These are phyloP conservation scores for Streptopelia turtur DNA, from an alignment of 2,797 vertebrate genomes.

Conservation along the genomic window DNA sequence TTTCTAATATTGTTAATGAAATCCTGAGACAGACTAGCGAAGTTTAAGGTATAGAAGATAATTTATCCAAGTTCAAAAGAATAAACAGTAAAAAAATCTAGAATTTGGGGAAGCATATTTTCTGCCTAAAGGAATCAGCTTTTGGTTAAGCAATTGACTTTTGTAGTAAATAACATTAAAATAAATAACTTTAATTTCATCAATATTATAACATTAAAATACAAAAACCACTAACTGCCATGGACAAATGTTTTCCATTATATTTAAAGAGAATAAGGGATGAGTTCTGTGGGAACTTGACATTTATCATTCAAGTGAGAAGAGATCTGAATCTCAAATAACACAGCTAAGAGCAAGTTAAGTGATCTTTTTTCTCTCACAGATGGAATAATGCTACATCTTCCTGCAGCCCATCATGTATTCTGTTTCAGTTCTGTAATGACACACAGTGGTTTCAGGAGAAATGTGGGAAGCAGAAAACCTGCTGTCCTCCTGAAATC, in stretches of 20 bases:
- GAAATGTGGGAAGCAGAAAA: conserved; percentile 26
- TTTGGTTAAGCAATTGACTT: conserved; percentile 28
- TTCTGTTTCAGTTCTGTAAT: not conserved
- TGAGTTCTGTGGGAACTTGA: conserved; percentile 18
- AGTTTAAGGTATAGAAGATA: not conserved
- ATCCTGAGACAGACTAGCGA: not conserved
- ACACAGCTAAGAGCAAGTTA: conserved; percentile 33
- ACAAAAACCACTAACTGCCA: not conserved
- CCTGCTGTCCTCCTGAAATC: not conserved
- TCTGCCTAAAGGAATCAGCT: not conserved
- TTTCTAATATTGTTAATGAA: not conserved
- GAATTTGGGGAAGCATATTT: not conserved
- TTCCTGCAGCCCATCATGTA: conserved; percentile 1
- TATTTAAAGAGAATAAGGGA: conserved; percentile 32
- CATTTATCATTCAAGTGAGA: conserved; percentile 58
- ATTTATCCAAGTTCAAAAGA: not conserved
- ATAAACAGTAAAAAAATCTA: not conserved
- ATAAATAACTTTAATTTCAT: conserved; percentile 31
- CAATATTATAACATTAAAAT: conserved; percentile 41
- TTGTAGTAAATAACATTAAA: conserved; percentile 30
- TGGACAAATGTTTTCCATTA: conserved; percentile 36
- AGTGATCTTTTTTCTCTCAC: conserved; percentile 6
- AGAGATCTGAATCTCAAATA: conserved; percentile 41
- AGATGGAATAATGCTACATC: conserved; percentile 17
- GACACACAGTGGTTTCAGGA: conserved; percentile 8